Conservation (phyloP, 1,140 invertebrate species). For the Temnothorax curvispinosus region DNA sequence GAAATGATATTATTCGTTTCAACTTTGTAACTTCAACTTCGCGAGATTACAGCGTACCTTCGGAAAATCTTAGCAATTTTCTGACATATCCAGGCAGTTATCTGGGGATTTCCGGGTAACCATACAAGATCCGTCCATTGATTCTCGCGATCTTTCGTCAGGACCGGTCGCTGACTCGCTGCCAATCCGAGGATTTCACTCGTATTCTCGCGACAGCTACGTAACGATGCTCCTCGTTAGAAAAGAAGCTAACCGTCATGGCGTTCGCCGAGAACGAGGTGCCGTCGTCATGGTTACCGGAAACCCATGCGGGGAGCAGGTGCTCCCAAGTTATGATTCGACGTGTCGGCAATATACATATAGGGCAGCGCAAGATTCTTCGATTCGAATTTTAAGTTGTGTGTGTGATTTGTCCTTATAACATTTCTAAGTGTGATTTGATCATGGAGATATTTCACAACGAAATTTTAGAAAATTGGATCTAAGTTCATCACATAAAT, state of each 20-base stretch:
- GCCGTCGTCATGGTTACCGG: conserved; percentile 77
- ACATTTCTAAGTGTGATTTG: not conserved
- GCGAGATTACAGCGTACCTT: not conserved
- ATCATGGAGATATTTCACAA: not conserved
- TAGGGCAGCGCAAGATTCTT: conserved; percentile 13
- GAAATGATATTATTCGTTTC: not conserved
- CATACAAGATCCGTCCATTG: conserved; percentile 32
- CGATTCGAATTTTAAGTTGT: not conserved
- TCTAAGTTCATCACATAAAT: not conserved
- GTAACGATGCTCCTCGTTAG: conserved; percentile 80
- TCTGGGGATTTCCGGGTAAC: conserved; percentile 23
- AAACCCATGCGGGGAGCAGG: conserved; percentile 63
- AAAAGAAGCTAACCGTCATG: conserved; percentile 76
- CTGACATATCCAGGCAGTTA: not conserved
- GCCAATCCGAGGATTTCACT: conserved; percentile 42
- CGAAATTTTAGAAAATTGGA: not conserved
- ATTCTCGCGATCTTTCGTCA: conserved; percentile 22
- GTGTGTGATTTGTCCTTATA: not conserved
- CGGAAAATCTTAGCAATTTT: not conserved
- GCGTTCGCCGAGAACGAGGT: conserved; percentile 71
- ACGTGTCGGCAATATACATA: conserved; percentile 49
- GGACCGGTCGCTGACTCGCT: not conserved
- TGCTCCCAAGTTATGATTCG: conserved; percentile 66
- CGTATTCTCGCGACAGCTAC: conserved; percentile 18
- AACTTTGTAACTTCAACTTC: not conserved